These are phyloP conservation scores for Glomeris maerens DNA, from an alignment of 1,140 invertebrate species.

Conservation along the genomic window DNA sequence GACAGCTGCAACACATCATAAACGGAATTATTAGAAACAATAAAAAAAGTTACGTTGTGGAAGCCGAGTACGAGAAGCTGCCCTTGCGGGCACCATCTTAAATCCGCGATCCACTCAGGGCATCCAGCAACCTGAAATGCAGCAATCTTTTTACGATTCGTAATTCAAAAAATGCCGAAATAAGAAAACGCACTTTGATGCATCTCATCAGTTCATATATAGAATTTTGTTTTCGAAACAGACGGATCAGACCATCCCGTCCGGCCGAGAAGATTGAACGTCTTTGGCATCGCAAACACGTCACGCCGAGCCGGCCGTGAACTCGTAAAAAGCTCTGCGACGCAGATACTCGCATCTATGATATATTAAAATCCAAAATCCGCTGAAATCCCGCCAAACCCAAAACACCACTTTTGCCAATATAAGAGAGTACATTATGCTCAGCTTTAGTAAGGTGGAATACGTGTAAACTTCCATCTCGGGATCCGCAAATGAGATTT, in stretches of 20 bases:
- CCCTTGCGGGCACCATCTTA: background rate
- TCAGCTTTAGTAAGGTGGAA: too few relatives aligned
- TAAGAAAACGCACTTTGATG: background rate
- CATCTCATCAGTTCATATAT: background rate
- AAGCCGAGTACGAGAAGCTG: background rate
- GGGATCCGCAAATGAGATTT: too few relatives aligned
- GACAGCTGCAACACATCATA: background rate
- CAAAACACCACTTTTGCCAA: too few relatives aligned
- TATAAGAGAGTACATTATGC: too few relatives aligned
- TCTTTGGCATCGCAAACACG: too few relatives aligned
- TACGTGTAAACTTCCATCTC: too few relatives aligned
- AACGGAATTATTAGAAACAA: background rate
- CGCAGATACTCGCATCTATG: too few relatives aligned
- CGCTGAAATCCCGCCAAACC: too few relatives aligned
- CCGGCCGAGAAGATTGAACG: background rate
- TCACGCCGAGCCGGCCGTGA: too few relatives aligned
- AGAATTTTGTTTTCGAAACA: background rate
- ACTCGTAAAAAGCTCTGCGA: too few relatives aligned
- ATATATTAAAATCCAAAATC: too few relatives aligned
- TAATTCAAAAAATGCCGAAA: background rate
- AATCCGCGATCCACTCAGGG: background rate
- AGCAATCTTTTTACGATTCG: background rate
- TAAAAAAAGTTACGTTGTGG: background rate
- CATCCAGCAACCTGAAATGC: background rate
- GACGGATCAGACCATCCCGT: background rate